Conservation (phyloP, 2,113 vertebrate genomes). For the Prochilodus magdalenae region DNA sequence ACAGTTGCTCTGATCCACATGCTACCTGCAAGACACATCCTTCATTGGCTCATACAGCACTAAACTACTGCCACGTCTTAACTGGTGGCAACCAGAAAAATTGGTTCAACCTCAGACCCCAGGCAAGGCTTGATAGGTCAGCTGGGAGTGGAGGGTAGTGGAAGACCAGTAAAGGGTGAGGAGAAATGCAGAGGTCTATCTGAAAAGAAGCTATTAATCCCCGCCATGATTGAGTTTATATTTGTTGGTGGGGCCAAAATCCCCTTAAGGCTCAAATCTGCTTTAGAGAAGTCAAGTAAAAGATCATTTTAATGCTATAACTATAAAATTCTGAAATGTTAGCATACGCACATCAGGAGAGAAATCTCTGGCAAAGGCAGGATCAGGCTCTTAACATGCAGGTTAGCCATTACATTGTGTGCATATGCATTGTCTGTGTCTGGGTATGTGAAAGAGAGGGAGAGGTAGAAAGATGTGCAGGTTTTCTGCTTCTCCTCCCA, state of each 20-base stretch:
- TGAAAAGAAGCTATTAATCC: slow-evolving; percentile 63
- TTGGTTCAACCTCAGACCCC: slow-evolving; percentile 37
- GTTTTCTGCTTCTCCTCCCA: slow-evolving; percentile 39
- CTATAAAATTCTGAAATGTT: background rate
- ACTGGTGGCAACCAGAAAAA: slow-evolving; percentile 18
- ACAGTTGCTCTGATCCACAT: background rate
- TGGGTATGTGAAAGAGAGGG: background rate
- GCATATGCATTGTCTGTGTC: background rate
- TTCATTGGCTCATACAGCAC: background rate
- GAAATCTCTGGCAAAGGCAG: background rate
- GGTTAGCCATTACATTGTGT: background rate
- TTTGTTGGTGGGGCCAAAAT: slow-evolving; percentile 5
- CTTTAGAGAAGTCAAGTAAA: background rate
- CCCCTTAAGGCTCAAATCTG: slow-evolving; percentile 6
- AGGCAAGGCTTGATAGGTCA: background rate
- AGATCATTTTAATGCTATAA: background rate
- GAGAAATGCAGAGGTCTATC: slow-evolving; percentile 1
- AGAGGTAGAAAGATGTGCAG: slow-evolving; percentile 27
- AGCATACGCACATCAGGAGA: slow-evolving; percentile 33
- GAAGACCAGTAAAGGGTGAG: background rate
- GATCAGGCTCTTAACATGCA: background rate
- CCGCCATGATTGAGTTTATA: slow-evolving; percentile 42
- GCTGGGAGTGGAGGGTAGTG: background rate
- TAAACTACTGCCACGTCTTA: background rate
- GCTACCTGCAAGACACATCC: background rate